These are phyloP conservation scores for Panagrolaimus sp. DNA, from an alignment of 1,140 invertebrate genomes.

Conservation along the genomic window DNA sequence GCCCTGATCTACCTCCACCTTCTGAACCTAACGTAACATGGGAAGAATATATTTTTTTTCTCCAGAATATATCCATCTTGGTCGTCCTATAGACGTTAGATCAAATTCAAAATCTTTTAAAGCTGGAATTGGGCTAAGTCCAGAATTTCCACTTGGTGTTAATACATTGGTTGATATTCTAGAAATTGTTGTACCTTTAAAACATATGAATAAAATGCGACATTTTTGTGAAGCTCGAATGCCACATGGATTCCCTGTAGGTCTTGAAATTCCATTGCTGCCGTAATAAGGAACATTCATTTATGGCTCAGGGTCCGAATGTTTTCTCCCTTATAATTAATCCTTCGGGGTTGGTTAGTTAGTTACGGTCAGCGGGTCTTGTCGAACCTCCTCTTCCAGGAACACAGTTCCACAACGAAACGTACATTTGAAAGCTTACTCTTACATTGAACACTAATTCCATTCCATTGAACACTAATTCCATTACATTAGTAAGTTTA, in stretches of 20 bases:
- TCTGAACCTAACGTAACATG: conserved; percentile 5
- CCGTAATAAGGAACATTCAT: too few relatives aligned
- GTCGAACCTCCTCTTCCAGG: too few relatives aligned
- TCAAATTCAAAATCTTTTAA: background rate
- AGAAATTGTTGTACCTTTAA: conserved; percentile 94
- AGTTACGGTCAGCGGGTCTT: too few relatives aligned
- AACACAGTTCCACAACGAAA: too few relatives aligned
- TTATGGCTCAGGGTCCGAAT: too few relatives aligned
- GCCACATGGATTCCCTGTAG: conserved; percentile 92
- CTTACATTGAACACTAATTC: too few relatives aligned
- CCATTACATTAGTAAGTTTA: too few relatives aligned
- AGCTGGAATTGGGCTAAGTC: background rate
- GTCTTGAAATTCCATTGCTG: too few relatives aligned
- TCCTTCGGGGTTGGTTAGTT: too few relatives aligned
- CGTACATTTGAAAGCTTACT: too few relatives aligned
- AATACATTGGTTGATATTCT: conserved; percentile 67
- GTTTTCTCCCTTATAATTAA: too few relatives aligned
- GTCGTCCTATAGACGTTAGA: background rate
- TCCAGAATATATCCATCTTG: background rate
- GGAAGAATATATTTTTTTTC: conserved; percentile 15
- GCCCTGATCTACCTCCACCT: conserved; percentile 14
- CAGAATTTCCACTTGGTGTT: conserved; percentile 15
- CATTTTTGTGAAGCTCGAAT: conserved; percentile 91
- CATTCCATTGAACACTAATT: too few relatives aligned
- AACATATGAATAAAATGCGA: conserved; percentile 88